Evolutionary conservation across 2,113 vertebrate species (phyloP), one percentile per base, ranked within the genome.

Genomic region (Cepphus grylle): DNA sequence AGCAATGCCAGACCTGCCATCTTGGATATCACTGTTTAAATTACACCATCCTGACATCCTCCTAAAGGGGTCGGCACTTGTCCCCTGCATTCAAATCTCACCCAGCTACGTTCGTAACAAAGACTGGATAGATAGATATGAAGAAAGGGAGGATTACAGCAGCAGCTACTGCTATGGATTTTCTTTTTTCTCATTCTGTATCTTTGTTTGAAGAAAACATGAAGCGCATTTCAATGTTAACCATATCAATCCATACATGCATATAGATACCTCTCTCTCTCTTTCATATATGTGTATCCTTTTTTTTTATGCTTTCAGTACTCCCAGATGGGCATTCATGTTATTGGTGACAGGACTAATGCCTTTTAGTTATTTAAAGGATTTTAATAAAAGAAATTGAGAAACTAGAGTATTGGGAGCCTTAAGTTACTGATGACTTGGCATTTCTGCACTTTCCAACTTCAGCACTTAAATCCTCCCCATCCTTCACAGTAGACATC

Each of bases 31-130:
- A 38, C 12, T 85, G 40, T 17, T 74, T 74, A 91, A 86, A 84
- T 86, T 27, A 72, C 47, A 55, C 21, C 19, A 34, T 30, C 36
- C 32, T 80, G 47, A 58, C 38, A 19, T 38, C 30, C 43, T 71
- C 11, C 52, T 79, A 69, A 87, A n/a, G 20, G 65, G 38, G 45
- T 79, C 61, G 56, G 32, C 16, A 47, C 59, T 53, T 74, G 47
- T 53, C 6, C n/a, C 29, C 23, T 70, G 59, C 47, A n/a, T 50
- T 53, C 38, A 16, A 38, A 78, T 81, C 42, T 94, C 38, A 74
- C 55, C 21, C 20, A 58, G 30, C 8, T 50, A 50, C 1, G 0
- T 53, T 66, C 0, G 0, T 63, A 89, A 87, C 17, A 67, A 49
- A 30, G 34, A 11, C 22, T 50, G 8, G n/a, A 27, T 8, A 74